phyloP scores from a whole-genome alignment of 2,113 vertebrate genomes.

The Sigmodon hispidus region DNA sequence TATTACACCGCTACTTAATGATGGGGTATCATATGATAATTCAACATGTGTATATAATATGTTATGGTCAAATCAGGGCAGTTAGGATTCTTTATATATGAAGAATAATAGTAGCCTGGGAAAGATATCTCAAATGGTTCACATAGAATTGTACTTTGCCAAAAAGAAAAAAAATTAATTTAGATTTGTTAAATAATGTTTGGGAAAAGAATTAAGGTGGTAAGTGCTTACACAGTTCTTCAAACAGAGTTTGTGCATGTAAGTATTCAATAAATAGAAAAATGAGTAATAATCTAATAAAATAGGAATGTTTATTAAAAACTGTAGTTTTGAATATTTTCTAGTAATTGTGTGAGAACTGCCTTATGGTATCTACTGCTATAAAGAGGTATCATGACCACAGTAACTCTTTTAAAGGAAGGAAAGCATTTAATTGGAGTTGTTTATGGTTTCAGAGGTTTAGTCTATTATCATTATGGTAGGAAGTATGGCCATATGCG shows the following conservation, averaged over 20 bases:
- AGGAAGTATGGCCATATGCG: background rate
- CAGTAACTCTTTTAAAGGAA: background rate
- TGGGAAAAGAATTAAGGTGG: background rate
- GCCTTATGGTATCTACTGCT: background rate
- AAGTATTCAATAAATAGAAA: slow-evolving; percentile 19
- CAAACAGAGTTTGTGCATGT: background rate
- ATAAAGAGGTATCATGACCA: background rate
- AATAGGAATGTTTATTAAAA: background rate
- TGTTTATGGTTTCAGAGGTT: background rate
- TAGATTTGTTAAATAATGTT: slow-evolving; percentile 17
- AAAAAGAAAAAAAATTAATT: background rate
- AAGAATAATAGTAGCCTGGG: background rate
- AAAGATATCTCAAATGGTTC: slow-evolving; percentile 4
- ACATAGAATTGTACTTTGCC: slow-evolving; percentile 16
- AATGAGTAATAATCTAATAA: slow-evolving; percentile 16
- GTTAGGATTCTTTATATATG: slow-evolving; percentile 10
- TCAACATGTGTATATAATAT: background rate
- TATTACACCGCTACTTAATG: background rate
- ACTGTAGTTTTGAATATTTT: slow-evolving; percentile 25
- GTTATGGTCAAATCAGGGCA: background rate
- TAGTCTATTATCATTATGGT: background rate
- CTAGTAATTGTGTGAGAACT: background rate
- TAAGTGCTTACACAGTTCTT: background rate
- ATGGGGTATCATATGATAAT: background rate
- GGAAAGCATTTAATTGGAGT: background rate